Conservation (phyloP, 2,888 invertebrate species). For the Frankliniella intonsa region DNA sequence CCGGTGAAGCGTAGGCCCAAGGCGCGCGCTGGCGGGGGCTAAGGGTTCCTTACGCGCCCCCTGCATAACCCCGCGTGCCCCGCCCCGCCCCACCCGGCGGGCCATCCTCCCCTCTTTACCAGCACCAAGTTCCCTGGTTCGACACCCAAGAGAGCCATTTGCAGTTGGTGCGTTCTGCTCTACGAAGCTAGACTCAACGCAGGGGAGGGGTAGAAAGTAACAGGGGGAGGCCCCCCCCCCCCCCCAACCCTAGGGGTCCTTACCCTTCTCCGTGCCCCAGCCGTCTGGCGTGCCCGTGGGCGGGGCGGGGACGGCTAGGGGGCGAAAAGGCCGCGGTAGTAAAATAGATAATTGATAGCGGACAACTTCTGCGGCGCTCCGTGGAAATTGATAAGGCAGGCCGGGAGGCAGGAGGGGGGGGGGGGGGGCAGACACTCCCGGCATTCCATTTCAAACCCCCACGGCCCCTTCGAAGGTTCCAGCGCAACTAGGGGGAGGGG, state of each 20-base stretch:
- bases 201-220: neutral
- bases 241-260: too few relatives aligned
- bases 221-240: neutral
- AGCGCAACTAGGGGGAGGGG: too few relatives aligned
- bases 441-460: neutral
- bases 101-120: neutral
- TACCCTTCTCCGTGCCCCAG: neutral
- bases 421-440: neutral
- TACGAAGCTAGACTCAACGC: too few relatives aligned
- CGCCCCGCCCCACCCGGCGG: neutral
- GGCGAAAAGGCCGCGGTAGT: neutral
- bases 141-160: conserved; percentile 14
- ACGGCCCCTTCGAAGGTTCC: neutral
- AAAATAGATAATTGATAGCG: conserved; percentile 25
- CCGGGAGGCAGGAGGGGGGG: neutral
- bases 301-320: neutral
- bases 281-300: neutral
- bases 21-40: neutral
- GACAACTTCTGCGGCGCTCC: conserved; percentile 18
- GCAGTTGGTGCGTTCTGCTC: neutral
- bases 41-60: neutral
- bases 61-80: neutral
- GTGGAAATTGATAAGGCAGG: conserved; percentile 14
- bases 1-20: too few relatives aligned
- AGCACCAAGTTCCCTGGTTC: conserved; percentile 1